Base-by-base conservation (phyloP, 2,797 vertebrate genomes). In the Diceros bicornis region DNA sequence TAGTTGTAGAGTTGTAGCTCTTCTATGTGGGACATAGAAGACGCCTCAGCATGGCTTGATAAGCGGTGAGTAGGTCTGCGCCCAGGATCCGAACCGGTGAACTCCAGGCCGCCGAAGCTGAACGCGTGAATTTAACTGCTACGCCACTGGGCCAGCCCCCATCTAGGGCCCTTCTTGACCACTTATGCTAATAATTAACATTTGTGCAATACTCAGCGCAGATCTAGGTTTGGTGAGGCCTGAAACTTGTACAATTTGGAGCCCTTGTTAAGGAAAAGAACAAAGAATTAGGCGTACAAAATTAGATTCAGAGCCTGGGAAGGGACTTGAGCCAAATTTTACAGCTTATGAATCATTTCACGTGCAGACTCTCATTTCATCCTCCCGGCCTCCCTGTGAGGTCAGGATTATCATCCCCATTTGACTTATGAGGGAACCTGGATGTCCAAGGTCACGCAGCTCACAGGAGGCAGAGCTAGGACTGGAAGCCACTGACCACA, bases 161-260 rank as follows among this genome's bases (percentile, higher is more conserved):
- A 41, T 41, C 44, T 14, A 52, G 41, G 85, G 66, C 25, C 52
- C 14, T 91, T 85, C 62, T 41, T 69, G 71, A 66, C 50, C 27
- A 61, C 25, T 27, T 85, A 64, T 23, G 66, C 94, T 88, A 94
- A 94, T 72, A 69, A 89, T 91, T 86, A 79, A 81, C 61, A 25
- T 85, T 89, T 82, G 18, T 82, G 75, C 41, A 85, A 37, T 72
- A 82, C 52, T 62, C 21, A 34, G 20, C 68, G 34, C 47, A 57
- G 41, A 69, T 74, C 41, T 68, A 34, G 52, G 55, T 91, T 89
- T 94, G 47, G 82, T 29, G 66, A 27, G 8, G 29, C 44, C 57
- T 57, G 57, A 78, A 57, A n/a, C 18, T 68, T 93, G 66, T 89
- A 20, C 61, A 72, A 37, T 85, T 44, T 77, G 72, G 66, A 71